phyloP scores from a whole-genome alignment of 2,113 vertebrate species.

The Amphiprion percula region DNA sequence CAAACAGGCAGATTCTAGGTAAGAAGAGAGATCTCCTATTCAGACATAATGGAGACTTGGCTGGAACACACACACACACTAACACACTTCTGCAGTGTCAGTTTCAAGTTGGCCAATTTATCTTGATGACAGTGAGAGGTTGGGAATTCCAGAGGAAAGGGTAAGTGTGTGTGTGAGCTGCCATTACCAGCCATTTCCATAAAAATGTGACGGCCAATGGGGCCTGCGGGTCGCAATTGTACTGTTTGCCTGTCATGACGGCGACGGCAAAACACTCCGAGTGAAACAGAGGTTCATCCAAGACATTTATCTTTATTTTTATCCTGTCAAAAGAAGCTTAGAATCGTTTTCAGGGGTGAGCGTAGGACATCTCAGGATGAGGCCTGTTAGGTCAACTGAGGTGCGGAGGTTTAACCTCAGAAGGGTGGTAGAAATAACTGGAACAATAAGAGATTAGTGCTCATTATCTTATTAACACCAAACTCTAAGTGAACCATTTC shows the following conservation, averaged over 20 bases:
- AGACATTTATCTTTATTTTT: conserved; percentile 2
- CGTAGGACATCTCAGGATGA: not conserved
- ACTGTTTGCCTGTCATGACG: too few relatives aligned
- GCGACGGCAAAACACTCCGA: not conserved
- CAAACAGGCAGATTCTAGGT: conserved; percentile 50
- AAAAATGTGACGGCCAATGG: conserved; percentile 26
- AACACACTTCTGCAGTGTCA: conserved; percentile 56
- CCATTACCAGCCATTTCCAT: conserved; percentile 42
- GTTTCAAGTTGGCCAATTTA: conserved; percentile 60
- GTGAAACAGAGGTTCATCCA: conserved; percentile 2
- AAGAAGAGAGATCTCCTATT: conserved; percentile 57
- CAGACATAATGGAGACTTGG: conserved; percentile 65
- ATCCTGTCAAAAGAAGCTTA: not conserved
- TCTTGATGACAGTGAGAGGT: conserved; percentile 62
- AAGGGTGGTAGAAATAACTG: not conserved
- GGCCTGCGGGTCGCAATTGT: too few relatives aligned
- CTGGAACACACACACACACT: not conserved
- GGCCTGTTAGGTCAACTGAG: not conserved
- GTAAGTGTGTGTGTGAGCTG: conserved; percentile 25
- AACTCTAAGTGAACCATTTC: not conserved
- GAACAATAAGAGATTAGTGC: not conserved
- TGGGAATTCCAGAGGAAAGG: conserved; percentile 60
- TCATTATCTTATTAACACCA: conserved; percentile 1
- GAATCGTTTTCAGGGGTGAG: not conserved
- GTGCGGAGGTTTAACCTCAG: conserved; percentile 3